Evolutionary conservation across 2,888 invertebrate genomes (phyloP).

Genomic region (Protula sp.): DNA sequence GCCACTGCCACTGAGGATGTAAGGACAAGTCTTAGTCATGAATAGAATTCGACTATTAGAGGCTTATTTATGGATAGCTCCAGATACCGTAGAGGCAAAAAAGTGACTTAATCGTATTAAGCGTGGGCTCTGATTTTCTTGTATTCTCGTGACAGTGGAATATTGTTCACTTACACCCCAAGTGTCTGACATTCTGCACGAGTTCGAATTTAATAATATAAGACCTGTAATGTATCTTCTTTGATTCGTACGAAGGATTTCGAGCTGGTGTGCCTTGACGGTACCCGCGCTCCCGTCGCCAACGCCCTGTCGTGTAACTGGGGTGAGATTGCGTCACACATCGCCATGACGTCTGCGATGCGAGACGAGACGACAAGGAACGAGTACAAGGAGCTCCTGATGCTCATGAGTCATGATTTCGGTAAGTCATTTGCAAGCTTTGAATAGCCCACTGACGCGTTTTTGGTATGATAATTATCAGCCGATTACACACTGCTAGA

Average conservation of each 20-base stretch:
- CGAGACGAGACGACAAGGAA: constrained; percentile 1
- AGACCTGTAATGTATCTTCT: too few relatives aligned
- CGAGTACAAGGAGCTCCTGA: constrained; percentile 18
- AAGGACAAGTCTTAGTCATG: not conserved
- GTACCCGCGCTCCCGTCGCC: constrained; percentile 69
- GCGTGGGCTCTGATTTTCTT: not conserved
- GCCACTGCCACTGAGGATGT: constrained; percentile 12
- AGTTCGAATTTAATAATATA: too few relatives aligned
- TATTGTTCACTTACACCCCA: too few relatives aligned
- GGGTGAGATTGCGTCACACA: constrained; percentile 82
- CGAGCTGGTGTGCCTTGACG: constrained; percentile 85
- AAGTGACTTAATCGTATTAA: too few relatives aligned
- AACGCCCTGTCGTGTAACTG: constrained; percentile 80
- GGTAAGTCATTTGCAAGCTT: constrained; percentile 8
- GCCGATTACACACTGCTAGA: too few relatives aligned
- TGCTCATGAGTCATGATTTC: constrained; percentile 22
- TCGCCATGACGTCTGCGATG: constrained; percentile 58
- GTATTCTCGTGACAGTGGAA: not conserved
- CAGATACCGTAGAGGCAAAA: too few relatives aligned
- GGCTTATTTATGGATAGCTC: not conserved
- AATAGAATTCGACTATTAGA: not conserved
- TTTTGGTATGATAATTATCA: too few relatives aligned
- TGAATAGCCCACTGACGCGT: too few relatives aligned
- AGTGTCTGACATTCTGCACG: too few relatives aligned
- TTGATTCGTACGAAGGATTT: too few relatives aligned